phyloP scores from a whole-genome alignment of 2,888 invertebrate species.

The Myopa tessellatipennis region DNA sequence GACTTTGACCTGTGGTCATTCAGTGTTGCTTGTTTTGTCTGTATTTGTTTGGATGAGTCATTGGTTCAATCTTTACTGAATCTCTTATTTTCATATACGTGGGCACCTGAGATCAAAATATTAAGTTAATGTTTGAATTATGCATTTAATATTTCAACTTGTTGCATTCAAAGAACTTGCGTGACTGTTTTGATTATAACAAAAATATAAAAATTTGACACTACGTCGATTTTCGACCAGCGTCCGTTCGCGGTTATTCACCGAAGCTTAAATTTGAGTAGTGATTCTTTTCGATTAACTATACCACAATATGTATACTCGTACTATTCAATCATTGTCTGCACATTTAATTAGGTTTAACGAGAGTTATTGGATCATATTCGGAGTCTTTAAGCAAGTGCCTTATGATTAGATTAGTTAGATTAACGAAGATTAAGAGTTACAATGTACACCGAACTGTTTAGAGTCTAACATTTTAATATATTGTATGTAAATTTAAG shows the following conservation, averaged over 20 bases:
- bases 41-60: slow-evolving; percentile 14
- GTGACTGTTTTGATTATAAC: neutral
- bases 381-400: too few species aligned
- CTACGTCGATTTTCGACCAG: neutral
- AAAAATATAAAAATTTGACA: neutral
- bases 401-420: too few species aligned
- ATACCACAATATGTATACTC: slow-evolving; percentile 42
- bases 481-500: too few species aligned
- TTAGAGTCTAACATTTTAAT: too few species aligned
- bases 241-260: neutral
- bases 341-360: slow-evolving; percentile 37
- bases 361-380: neutral
- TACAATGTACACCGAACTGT: neutral
- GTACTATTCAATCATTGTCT: slow-evolving; percentile 45
- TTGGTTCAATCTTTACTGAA: slow-evolving; percentile 25
- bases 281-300: slow-evolving; percentile 43
- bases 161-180: slow-evolving; percentile 35
- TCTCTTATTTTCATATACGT: neutral
- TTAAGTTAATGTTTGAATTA: slow-evolving; percentile 27
- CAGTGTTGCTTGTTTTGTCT: neutral
- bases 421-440: neutral
- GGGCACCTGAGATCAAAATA: slow-evolving; percentile 45
- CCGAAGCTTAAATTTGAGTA: neutral
- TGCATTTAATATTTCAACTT: slow-evolving; percentile 42
- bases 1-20: neutral